phyloP scores from a whole-genome alignment of 1,140 invertebrate genomes.

The Aphis gossypii region DNA sequence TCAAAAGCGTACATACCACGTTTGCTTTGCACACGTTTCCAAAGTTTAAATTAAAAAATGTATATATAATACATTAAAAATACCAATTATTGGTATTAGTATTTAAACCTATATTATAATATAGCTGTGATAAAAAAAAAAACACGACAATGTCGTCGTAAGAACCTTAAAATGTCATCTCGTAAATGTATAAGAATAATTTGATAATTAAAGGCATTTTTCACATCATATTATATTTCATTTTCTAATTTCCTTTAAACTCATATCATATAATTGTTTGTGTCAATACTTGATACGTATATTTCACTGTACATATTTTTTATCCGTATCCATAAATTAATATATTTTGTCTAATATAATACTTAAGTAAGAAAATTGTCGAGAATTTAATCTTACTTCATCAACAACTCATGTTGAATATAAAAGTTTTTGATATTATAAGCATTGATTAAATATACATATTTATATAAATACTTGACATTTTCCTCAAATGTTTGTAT shows the following conservation, averaged over 20 bases:
- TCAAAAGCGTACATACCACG: neutral
- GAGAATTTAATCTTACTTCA: neutral
- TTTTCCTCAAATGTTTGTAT: too few relatives aligned
- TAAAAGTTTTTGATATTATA: neutral
- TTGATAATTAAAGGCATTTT: neutral
- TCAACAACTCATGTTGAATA: neutral
- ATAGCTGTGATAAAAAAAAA: neutral
- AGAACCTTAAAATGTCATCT: neutral
- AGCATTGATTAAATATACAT: too few relatives aligned
- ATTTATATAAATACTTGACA: too few relatives aligned
- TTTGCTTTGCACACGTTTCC: neutral
- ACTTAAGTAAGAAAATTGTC: neutral
- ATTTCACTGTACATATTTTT: too few relatives aligned
- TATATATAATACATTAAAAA: slow-evolving; percentile 8
- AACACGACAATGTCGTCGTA: neutral
- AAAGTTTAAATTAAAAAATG: neutral
- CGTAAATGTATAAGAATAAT: neutral
- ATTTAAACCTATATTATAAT: neutral
- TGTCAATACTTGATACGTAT: neutral
- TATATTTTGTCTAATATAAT: neutral
- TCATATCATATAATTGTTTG: neutral
- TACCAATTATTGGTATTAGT: neutral
- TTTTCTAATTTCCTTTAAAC: neutral
- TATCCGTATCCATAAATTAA: neutral
- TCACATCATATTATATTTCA: neutral